These are phyloP conservation scores for Mythimna loreyi DNA, from an alignment of 2,888 invertebrate genomes.

Conservation along the genomic window DNA sequence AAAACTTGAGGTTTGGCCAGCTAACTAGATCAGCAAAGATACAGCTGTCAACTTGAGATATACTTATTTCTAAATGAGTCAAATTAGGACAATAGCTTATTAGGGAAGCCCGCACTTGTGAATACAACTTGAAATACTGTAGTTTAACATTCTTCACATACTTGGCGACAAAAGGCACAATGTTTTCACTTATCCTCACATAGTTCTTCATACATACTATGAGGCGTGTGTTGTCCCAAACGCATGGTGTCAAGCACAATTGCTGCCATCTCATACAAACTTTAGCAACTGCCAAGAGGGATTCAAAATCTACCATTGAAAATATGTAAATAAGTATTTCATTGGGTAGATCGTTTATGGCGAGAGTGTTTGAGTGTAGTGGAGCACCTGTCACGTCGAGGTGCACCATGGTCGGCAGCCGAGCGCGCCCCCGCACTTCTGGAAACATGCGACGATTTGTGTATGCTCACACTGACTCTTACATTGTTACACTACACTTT, in stretches of 20 bases:
- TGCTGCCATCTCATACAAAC: conserved; percentile 89
- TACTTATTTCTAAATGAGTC: conserved; percentile 90
- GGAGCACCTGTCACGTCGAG: conserved; percentile 85
- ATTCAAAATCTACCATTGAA: conserved; percentile 90
- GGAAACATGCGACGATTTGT: conserved; percentile 68
- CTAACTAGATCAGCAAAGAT: conserved; percentile 88
- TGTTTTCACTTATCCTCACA: conserved; percentile 87
- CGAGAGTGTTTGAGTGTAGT: conserved; percentile 75
- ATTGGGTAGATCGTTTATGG: conserved; percentile 89
- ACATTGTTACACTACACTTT: conserved; percentile 26
- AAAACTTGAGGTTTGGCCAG: conserved; percentile 88
- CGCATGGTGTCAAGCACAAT: conserved; percentile 86
- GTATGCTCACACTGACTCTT: conserved; percentile 40
- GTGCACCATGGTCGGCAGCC: conserved; percentile 84
- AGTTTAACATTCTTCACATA: conserved; percentile 89
- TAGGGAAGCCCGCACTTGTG: conserved; percentile 87
- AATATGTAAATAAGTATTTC: conserved; percentile 89
- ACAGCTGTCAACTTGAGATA: conserved; percentile 89
- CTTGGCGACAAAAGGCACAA: conserved; percentile 89
- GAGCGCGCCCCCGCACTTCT: conserved; percentile 76
- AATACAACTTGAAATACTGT: conserved; percentile 90
- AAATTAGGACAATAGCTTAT: conserved; percentile 89
- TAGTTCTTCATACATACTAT: conserved; percentile 90
- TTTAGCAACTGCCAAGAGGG: conserved; percentile 85
- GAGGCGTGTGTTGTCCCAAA: conserved; percentile 89